Evolutionary conservation across 2,888 invertebrate genomes (phyloP).

Genomic region (Idaea straminata): DNA sequence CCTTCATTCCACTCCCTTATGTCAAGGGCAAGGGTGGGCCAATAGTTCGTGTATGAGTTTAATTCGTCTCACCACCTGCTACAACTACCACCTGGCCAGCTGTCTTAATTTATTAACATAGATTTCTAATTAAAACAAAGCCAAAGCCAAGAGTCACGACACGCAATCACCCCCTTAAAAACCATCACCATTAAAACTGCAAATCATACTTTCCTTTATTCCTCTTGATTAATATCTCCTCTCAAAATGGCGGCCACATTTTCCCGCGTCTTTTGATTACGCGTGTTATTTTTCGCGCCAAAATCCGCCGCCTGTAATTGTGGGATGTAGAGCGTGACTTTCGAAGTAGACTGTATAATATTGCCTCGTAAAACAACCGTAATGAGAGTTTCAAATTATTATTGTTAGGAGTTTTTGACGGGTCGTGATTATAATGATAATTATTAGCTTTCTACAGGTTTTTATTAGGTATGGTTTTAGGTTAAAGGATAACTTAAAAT

Average conservation of each 20-base stretch:
- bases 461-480: background rate
- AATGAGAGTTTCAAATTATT: constrained; percentile 4
- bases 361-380: constrained; percentile 1
- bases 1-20: too few species aligned
- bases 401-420: constrained; percentile 2
- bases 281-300: constrained; percentile 30
- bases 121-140: background rate
- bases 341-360: constrained; percentile 8
- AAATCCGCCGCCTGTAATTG: constrained; percentile 18
- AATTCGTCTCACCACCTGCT: too few species aligned
- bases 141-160: background rate
- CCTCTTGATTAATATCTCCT: constrained; percentile 35
- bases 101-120: background rate
- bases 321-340: constrained; percentile 9
- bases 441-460: background rate
- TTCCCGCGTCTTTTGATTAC: constrained; percentile 26
- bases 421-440: constrained; percentile 3
- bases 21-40: too few species aligned
- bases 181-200: constrained; percentile 29
- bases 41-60: too few species aligned
- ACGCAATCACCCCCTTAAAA: background rate
- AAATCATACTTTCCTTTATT: constrained; percentile 34
- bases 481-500: background rate
- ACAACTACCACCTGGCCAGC: background rate
- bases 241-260: constrained; percentile 29